Evolutionary conservation across 2,113 vertebrate species (phyloP).

Genomic region (Canis aureus): DNA sequence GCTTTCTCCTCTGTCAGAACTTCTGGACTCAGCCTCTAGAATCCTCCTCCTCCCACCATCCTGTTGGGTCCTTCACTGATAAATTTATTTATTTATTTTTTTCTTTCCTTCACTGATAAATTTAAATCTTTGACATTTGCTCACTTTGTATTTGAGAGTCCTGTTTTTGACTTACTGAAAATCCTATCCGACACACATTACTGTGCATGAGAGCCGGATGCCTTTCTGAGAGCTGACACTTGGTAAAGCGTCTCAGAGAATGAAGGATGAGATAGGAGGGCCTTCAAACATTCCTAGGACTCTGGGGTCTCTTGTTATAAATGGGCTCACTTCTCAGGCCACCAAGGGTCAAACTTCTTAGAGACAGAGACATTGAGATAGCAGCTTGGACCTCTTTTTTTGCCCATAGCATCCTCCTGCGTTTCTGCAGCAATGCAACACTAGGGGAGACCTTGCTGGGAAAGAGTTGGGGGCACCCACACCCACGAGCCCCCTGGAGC

Average conservation of each 20-base stretch:
- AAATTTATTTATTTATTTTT: too few species aligned
- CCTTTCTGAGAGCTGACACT: neutral
- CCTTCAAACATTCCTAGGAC: neutral
- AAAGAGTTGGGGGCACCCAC: neutral
- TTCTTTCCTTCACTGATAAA: too few species aligned
- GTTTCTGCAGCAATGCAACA: neutral
- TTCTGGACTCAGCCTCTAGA: neutral
- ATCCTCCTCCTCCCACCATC: neutral
- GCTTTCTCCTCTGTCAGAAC: neutral
- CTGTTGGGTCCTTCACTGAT: too few species aligned
- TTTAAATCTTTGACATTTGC: neutral
- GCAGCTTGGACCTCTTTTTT: neutral
- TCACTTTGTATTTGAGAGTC: neutral
- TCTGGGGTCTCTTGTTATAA: neutral
- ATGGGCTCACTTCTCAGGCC: neutral
- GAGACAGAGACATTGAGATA: neutral
- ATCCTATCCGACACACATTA: neutral
- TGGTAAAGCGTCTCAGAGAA: neutral
- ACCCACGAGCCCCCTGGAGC: too few species aligned
- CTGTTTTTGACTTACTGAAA: neutral
- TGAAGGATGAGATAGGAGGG: neutral
- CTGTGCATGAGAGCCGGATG: neutral
- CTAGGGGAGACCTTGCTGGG: neutral
- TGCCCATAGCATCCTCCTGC: too few species aligned
- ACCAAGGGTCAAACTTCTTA: too few species aligned